Evolutionary conservation across 2,113 vertebrate species (phyloP).

Genomic region (Centrocercus urophasianus): DNA sequence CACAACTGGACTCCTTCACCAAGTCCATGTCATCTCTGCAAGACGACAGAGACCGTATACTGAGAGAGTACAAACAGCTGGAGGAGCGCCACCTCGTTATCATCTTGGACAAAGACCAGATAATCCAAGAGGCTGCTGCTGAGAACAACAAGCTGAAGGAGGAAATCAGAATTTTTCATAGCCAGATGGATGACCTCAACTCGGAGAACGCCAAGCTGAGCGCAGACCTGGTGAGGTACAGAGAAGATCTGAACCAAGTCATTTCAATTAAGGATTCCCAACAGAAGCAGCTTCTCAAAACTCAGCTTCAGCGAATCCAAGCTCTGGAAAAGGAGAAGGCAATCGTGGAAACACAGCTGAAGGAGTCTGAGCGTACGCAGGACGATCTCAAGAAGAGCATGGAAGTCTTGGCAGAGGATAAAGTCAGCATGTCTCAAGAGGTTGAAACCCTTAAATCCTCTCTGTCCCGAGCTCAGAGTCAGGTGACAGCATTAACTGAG

Average conservation of each 20-base stretch:
- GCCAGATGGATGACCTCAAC: slow-evolving; percentile 89
- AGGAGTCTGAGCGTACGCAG: slow-evolving; percentile 32
- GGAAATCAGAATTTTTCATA: slow-evolving; percentile 86
- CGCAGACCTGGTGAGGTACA: slow-evolving; percentile 87
- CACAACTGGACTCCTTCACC: slow-evolving; percentile 87
- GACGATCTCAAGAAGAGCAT: slow-evolving; percentile 41
- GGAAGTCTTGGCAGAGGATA: slow-evolving; percentile 67
- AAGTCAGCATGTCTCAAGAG: slow-evolving; percentile 64
- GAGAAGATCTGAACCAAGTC: slow-evolving; percentile 91
- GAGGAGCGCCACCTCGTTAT: slow-evolving; percentile 89
- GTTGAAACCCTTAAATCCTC: slow-evolving; percentile 55
- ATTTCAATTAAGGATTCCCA: slow-evolving; percentile 94
- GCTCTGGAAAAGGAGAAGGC: slow-evolving; percentile 81
- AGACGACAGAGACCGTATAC: slow-evolving; percentile 89
- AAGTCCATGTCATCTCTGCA: slow-evolving; percentile 96
- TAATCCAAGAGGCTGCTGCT: slow-evolving; percentile 93
- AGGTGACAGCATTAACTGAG: slow-evolving; percentile 55
- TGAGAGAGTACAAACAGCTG: slow-evolving; percentile 89
- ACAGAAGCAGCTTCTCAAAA: slow-evolving; percentile 89
- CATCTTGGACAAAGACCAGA: slow-evolving; percentile 91
- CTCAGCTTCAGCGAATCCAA: slow-evolving; percentile 82
- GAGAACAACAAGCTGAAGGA: slow-evolving; percentile 94
- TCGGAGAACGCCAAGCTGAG: slow-evolving; percentile 92
- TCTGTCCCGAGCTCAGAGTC: slow-evolving; percentile 36
- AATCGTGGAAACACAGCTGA: slow-evolving; percentile 66